Percentiles rank a stretch among this genome's conserved stretches.
Conservation (phyloP, 1,140 invertebrate species). For the Drosophila kepulauana region DNA sequence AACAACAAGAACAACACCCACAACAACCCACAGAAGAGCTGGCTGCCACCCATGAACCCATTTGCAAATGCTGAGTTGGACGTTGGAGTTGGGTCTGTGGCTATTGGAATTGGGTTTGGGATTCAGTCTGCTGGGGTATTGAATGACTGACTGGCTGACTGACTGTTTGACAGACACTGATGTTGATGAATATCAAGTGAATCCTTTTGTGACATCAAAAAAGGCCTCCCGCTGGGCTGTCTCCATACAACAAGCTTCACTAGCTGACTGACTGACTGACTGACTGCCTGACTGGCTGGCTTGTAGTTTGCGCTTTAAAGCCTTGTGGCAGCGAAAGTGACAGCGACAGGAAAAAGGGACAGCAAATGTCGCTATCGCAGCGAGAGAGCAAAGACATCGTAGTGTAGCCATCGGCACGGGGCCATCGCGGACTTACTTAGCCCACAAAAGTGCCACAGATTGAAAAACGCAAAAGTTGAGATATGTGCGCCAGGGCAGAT, state of each 20-base stretch:
- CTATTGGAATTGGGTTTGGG: slow-evolving; percentile 27
- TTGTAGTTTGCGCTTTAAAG: slow-evolving; percentile 49
- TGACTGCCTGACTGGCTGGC: neutral
- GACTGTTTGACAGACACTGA: slow-evolving; percentile 83
- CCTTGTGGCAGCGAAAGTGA: slow-evolving; percentile 64
- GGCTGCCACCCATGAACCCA: slow-evolving; percentile 45
- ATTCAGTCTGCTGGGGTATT: slow-evolving; percentile 53
- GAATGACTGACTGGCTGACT: slow-evolving; percentile 67
- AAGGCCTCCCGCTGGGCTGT: slow-evolving; percentile 73
- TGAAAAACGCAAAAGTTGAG: slow-evolving; percentile 83
- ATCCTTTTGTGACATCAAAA: slow-evolving; percentile 85
- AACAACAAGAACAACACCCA: slow-evolving; percentile 34
- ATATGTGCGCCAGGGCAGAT: slow-evolving; percentile 75
- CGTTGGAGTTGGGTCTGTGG: slow-evolving; percentile 55
- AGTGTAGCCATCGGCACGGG: slow-evolving; percentile 26
- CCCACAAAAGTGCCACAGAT: slow-evolving; percentile 74
- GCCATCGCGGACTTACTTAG: slow-evolving; percentile 75
- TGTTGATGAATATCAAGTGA: slow-evolving; percentile 85
- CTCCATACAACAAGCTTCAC: neutral
- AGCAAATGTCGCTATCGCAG: slow-evolving; percentile 7
- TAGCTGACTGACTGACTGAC: too few species aligned
- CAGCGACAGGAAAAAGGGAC: slow-evolving; percentile 19
- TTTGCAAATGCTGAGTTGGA: slow-evolving; percentile 63
- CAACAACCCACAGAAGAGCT: neutral
- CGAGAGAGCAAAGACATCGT: slow-evolving; percentile 57